Conservation (phyloP, 1,140 invertebrate species). For the Drosophila rufa region DNA sequence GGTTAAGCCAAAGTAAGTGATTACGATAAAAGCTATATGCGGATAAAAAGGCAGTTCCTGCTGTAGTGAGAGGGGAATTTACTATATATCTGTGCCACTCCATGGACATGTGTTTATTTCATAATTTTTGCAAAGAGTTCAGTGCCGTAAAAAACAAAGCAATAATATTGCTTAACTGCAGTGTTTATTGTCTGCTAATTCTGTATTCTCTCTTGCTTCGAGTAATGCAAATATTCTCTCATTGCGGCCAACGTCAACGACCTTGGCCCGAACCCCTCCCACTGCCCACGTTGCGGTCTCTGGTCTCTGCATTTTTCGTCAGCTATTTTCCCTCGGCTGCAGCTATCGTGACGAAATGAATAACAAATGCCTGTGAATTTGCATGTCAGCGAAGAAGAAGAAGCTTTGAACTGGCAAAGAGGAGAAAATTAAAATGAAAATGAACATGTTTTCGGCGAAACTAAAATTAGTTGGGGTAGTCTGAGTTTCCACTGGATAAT, state of each 20-base stretch:
- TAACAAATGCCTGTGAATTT: slow-evolving; percentile 28
- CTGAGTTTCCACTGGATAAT: slow-evolving; percentile 10
- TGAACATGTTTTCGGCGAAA: slow-evolving; percentile 16
- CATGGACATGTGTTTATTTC: not conserved
- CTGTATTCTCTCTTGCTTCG: slow-evolving; percentile 1
- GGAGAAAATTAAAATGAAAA: slow-evolving; percentile 9
- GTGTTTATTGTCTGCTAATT: slow-evolving; percentile 8
- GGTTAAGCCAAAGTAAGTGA: slow-evolving; percentile 2
- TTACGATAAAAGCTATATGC: slow-evolving; percentile 4
- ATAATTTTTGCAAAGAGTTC: not conserved
- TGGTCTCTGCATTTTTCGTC: slow-evolving; percentile 39
- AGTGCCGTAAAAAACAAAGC: not conserved
- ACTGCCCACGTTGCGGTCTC: slow-evolving; percentile 22
- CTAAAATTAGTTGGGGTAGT: slow-evolving; percentile 2
- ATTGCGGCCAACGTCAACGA: slow-evolving; percentile 40
- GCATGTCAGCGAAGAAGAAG: slow-evolving; percentile 39
- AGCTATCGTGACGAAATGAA: slow-evolving; percentile 63
- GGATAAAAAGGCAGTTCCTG: not conserved
- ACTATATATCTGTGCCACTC: not conserved
- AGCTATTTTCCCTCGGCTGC: slow-evolving; percentile 54
- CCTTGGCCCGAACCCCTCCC: slow-evolving; percentile 21
- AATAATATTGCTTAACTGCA: slow-evolving; percentile 13
- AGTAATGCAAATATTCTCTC: slow-evolving; percentile 9
- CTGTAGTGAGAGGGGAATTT: not conserved
- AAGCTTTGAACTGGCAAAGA: slow-evolving; percentile 2